Conservation (phyloP, 2,888 invertebrate genomes). For the Eupithecia inturbata region DNA sequence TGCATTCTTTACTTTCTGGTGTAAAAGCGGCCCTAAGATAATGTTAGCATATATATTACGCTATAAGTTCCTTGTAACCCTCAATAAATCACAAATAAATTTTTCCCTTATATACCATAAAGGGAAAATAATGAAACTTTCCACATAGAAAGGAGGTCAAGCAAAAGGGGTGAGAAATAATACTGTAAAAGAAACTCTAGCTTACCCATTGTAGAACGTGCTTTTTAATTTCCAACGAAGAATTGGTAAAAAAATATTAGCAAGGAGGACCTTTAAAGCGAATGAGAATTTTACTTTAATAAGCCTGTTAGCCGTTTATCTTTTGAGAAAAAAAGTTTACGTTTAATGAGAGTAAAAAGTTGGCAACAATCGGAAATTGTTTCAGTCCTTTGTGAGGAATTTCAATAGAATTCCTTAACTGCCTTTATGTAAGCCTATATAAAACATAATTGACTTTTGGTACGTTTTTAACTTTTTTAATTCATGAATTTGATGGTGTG, state of each 20-base stretch:
- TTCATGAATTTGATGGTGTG: not conserved
- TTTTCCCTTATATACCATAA: conserved; percentile 55
- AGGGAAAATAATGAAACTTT: conserved; percentile 55
- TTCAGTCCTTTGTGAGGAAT: conserved; percentile 47
- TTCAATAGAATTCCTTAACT: conserved; percentile 50
- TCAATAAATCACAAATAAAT: conserved; percentile 58
- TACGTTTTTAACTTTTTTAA: not conserved
- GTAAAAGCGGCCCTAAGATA: not conserved
- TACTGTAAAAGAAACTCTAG: conserved; percentile 43
- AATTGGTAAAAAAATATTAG: conserved; percentile 37
- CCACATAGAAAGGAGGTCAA: conserved; percentile 43
- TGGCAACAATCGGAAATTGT: conserved; percentile 49
- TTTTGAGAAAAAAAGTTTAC: conserved; percentile 43
- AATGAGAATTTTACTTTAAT: conserved; percentile 45
- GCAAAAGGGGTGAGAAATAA: conserved; percentile 39
- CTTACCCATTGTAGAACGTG: not conserved
- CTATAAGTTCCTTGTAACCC: conserved; percentile 54
- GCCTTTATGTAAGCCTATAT: not conserved
- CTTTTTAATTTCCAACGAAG: conserved; percentile 41
- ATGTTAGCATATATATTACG: conserved; percentile 30
- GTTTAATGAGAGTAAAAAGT: conserved; percentile 45
- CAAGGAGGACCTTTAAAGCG: conserved; percentile 46
- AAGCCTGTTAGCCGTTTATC: conserved; percentile 47
- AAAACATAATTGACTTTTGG: not conserved
- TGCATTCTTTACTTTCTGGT: not conserved